These are phyloP conservation scores for Psammodynastes pulverulentus DNA, from an alignment of 2,113 vertebrate genomes.

Conservation along the genomic window DNA sequence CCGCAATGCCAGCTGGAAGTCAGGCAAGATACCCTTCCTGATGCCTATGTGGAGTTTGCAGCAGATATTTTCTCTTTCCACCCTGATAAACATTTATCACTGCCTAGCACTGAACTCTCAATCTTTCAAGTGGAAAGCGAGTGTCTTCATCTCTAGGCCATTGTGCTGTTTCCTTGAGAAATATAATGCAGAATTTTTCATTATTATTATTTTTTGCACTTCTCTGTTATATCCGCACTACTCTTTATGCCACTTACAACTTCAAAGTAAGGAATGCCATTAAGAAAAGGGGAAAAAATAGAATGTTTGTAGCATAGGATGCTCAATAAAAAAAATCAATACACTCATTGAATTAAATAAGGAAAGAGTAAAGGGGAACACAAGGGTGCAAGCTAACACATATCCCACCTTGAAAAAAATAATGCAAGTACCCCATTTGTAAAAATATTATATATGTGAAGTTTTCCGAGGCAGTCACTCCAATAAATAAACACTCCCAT, in stretches of 20 bases:
- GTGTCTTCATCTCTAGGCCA: background rate
- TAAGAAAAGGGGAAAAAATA: background rate
- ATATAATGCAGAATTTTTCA: background rate
- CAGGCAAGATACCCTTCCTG: background rate
- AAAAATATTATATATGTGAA: too few relatives aligned
- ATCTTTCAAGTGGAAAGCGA: background rate
- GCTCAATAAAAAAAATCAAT: background rate
- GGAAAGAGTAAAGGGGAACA: background rate
- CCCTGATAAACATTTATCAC: background rate
- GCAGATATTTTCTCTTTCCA: background rate
- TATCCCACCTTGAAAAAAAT: background rate
- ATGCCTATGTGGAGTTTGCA: background rate
- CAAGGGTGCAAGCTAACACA: background rate
- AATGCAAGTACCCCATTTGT: background rate
- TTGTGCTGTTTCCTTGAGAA: background rate
- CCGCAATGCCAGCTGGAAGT: too few relatives aligned
- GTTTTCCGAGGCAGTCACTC: too few relatives aligned
- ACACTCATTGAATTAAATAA: background rate
- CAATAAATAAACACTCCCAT: too few relatives aligned
- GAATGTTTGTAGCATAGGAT: background rate
- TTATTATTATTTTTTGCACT: background rate
- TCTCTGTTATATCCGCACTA: background rate
- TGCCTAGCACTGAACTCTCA: background rate
- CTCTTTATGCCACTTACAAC: background rate
- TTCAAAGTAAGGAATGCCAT: background rate